A percentile compares a stretch with the other conserved stretches of the same genome.
phyloP scores from a whole-genome alignment of 2,113 vertebrate genomes.

The Heloderma charlesbogerti region DNA sequence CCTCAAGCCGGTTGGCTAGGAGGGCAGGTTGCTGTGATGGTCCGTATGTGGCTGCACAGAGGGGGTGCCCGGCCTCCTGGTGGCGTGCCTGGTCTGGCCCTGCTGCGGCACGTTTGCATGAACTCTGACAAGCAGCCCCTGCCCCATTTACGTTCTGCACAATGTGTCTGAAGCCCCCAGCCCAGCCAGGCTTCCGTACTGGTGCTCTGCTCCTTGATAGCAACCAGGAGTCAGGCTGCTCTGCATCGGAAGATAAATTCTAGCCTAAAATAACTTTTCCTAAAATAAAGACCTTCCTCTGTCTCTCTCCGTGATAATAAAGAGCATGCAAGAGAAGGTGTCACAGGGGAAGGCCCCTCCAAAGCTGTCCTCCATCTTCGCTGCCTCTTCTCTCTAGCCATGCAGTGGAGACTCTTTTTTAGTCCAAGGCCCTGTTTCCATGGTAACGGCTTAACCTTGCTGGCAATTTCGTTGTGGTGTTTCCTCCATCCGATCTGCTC shows the following conservation, averaged over 20 bases:
- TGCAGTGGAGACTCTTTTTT: background rate
- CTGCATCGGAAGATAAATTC: background rate
- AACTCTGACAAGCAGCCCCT: background rate
- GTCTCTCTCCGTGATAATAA: background rate
- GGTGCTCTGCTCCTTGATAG: background rate
- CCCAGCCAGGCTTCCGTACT: background rate
- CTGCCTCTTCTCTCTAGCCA: background rate
- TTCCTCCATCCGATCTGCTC: no score
- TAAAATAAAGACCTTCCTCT: background rate
- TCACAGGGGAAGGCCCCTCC: background rate
- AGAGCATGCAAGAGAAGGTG: no score
- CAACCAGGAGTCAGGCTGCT: no score
- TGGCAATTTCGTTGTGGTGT: no score
- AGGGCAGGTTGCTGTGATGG: background rate
- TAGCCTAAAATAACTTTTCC: background rate
- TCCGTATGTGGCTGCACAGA: no score
- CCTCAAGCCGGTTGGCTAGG: background rate
- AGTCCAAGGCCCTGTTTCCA: no score
- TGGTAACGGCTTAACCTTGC: no score
- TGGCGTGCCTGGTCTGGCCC: background rate
- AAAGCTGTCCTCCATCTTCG: no score
- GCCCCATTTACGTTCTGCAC: background rate
- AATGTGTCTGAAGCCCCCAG: background rate
- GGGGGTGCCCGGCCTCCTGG: background rate
- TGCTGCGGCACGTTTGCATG: background rate